Evolutionary conservation across 2,888 invertebrate species (phyloP), one percentile per base, ranked within the genome.

Genomic region (Antheraea assamensis): DNA sequence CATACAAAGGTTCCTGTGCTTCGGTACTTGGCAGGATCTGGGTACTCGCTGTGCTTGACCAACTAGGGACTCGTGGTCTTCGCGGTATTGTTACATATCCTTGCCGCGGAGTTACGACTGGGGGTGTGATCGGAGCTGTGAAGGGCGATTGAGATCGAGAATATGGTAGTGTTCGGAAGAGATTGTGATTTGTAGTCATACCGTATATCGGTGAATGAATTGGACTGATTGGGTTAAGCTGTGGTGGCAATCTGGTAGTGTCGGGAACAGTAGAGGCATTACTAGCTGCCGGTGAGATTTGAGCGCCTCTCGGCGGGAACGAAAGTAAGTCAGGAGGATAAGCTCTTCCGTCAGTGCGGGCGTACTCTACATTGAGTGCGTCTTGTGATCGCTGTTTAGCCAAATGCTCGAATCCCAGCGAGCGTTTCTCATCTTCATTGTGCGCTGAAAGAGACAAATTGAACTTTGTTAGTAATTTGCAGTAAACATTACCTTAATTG

Each of bases 31-130:
- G 93, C 21, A 87, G 82, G 78, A 96, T 92, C 77, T 94, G 92
- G 5, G 95, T 90, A 91, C 96, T 84, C 88, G 96, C 83, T 88
- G 96, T 90, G 95, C 96, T 88, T 88, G 97, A 97, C 97, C 98
- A 98, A 84, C 97, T 97, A 2, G 97, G 97, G 0, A 97, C 97
- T 77, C 98, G 95, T 0, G 98, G 98, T 83, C 98, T 95, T 79
- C 98, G 95, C 0, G 98, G 98, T 76, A 98, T 98, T 24, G 98
- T 98, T 68, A 98, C 98, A 87, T 98, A 98, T 19, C 98, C 98
- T 86, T 97, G 97, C 77, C 97, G 95, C 7, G 97, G 96, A 35
- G 96, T 96, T 64, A 97, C 95, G 10, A 97, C 96, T 47, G 97
- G 96, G 13, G 96, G 96, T 68, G 95, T 93, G 4, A 95, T 92